Evolutionary conservation across 2,888 invertebrate species (phyloP), one percentile per base, ranked within the genome.

Genomic region (Plutella xylostella): DNA sequence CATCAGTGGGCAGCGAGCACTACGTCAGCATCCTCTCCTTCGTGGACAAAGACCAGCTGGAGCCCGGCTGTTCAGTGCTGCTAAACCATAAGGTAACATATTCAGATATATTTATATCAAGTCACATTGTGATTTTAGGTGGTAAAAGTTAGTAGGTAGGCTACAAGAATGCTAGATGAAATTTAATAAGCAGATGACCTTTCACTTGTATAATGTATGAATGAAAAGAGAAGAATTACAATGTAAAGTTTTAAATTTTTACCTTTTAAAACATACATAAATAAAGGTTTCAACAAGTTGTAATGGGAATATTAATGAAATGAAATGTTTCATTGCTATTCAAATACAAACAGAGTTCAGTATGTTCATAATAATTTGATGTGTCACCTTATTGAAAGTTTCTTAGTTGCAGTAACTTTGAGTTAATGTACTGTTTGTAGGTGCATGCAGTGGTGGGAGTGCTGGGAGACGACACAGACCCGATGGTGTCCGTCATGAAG

Each of bases 401-500:
- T n/a, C n/a, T n/a, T n/a, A n/a, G n/a, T n/a, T n/a, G n/a, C n/a
- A n/a, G n/a, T n/a, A 22, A 22, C 9, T 28, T 28, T 28, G 28
- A 12, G 7, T 33, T 20, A 15, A 15, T 15, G 7, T 33, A 19
- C 15, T 33, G 45, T 44, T 42, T 50, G 11, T 48, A 90, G 90
- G 98, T 98, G 1, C 98, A 99, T 85, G 97, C 98, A 39, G 98
- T 99, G n/a, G 98, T 99, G 22, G 98, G 99, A 45, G 97, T 98
- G 0, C 78, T 98, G n/a, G 93, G 96, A 19, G 99, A 99, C 79
- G 98, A 99, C 68, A 98, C 98, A 11, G 99, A 99, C 79, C 99
- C 99, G 4, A 99, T 99, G 98, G 99, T 99, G 2, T 98, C 98
- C 11, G 99, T 99, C 1, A 99, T 99, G 99, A 99, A 99, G 73